Evolutionary conservation across 30 jellyfish, hydroid and myxozoan species (phyloP).

Genomic region (Phacellophora camtschatica): DNA sequence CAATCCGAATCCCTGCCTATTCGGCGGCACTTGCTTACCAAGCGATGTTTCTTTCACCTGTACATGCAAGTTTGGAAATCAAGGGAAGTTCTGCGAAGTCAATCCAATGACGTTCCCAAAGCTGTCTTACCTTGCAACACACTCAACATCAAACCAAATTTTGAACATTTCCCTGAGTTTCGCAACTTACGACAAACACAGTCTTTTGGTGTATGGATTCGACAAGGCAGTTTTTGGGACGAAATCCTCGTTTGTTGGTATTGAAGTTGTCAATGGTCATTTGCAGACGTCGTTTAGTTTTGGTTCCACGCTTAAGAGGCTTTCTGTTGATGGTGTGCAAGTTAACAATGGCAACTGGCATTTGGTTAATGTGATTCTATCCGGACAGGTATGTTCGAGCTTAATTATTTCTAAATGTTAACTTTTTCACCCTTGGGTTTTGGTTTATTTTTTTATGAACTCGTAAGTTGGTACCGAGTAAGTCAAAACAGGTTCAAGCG

Average conservation of each 20-base stretch:
- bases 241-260: slow-evolving; percentile 44
- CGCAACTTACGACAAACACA: slow-evolving; percentile 40
- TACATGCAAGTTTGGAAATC: slow-evolving; percentile 44
- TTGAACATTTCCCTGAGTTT: slow-evolving; percentile 35
- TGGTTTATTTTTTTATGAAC: no score
- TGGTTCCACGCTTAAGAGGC: slow-evolving; percentile 21
- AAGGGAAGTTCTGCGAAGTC: slow-evolving; percentile 69
- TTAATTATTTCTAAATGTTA: not conserved
- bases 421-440: no score
- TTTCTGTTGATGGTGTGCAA: slow-evolving; percentile 3
- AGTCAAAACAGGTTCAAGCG: no score
- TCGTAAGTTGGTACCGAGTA: no score
- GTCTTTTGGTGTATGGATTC: slow-evolving; percentile 57
- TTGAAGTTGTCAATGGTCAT: slow-evolving; percentile 12
- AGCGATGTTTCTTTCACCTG: slow-evolving; percentile 41
- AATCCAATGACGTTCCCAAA: slow-evolving; percentile 42
- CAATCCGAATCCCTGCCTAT: slow-evolving; percentile 62
- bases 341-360: slow-evolving; percentile 68
- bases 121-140: slow-evolving; percentile 23
- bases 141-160: not conserved
- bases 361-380: slow-evolving; percentile 1
- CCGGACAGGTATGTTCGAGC: slow-evolving; percentile 27
- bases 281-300: slow-evolving; percentile 34
- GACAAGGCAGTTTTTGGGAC: not conserved
- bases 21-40: slow-evolving; percentile 49